phyloP scores from a whole-genome alignment of 1,140 invertebrate genomes.

The Psix sp. region DNA sequence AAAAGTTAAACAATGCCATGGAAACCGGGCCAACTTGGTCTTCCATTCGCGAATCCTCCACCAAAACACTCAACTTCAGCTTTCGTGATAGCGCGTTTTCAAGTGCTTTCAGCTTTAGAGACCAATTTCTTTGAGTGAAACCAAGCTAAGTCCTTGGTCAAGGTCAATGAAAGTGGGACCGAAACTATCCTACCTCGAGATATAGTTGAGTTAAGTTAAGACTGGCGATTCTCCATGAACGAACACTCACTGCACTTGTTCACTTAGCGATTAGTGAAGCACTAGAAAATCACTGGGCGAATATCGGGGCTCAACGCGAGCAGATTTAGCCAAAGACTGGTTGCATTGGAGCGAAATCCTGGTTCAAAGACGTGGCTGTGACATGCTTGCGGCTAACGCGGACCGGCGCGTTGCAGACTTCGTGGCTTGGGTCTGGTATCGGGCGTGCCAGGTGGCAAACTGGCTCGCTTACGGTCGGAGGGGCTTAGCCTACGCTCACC shows the following conservation, averaged over 20 bases:
- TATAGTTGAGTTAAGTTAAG: constrained; percentile 59
- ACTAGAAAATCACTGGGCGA: background rate
- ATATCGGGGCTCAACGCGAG: background rate
- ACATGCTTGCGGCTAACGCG: constrained; percentile 31
- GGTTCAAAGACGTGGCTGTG: constrained; percentile 6
- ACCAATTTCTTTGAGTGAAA: no score
- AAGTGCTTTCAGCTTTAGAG: no score
- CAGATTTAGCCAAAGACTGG: background rate
- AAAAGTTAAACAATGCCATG: no score
- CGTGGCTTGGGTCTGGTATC: constrained; percentile 67
- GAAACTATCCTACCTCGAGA: constrained; percentile 61
- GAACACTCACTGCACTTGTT: constrained; percentile 65
- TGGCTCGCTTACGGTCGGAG: constrained; percentile 54
- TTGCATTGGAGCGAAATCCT: background rate
- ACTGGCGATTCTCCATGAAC: constrained; percentile 64
- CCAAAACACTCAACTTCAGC: no score
- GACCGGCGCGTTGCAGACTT: constrained; percentile 74
- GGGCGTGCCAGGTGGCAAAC: constrained; percentile 71
- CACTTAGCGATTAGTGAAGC: constrained; percentile 12
- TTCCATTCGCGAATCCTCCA: no score
- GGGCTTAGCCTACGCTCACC: constrained; percentile 11
- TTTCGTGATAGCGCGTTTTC: no score
- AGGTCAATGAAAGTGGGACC: background rate
- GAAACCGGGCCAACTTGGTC: no score
- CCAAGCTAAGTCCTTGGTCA: no score